Conservation (phyloP, 1,140 invertebrate species). For the Apolygus lucorum region DNA sequence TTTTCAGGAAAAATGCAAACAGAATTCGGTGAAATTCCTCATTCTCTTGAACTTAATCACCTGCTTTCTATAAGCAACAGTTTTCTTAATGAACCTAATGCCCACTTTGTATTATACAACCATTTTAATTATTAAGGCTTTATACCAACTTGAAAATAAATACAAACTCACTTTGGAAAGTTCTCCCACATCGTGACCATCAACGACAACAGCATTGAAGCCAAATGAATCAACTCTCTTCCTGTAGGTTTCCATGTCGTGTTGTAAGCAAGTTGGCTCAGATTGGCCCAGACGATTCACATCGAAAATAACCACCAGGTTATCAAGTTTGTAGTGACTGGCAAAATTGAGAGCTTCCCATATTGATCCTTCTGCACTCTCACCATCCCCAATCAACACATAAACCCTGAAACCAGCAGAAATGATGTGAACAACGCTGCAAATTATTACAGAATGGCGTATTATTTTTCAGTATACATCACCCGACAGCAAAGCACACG, state of each 20-base stretch:
- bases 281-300: constrained; percentile 96
- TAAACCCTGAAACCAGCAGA: constrained; percentile 72
- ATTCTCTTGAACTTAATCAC: no score
- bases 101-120: no score
- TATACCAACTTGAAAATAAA: no score
- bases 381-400: constrained; percentile 94
- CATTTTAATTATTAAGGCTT: no score
- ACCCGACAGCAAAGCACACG: no score
- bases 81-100: no score
- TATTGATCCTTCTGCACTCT: constrained; percentile 94
- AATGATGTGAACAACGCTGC: no score
- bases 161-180: constrained; percentile 56
- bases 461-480: no score
- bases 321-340: constrained; percentile 90
- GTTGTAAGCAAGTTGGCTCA: constrained; percentile 84
- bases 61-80: no score
- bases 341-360: constrained; percentile 98
- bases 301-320: constrained; percentile 94
- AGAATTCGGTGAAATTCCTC: no score
- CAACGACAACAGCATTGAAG: constrained; percentile 83
- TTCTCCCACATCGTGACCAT: constrained; percentile 92
- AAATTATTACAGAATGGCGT: no score
- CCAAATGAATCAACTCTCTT: constrained; percentile 87
- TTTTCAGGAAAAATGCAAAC: no score
- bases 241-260: constrained; percentile 83